These are phyloP conservation scores for Scomber scombrus DNA, from an alignment of 2,113 vertebrate species.

Conservation along the genomic window DNA sequence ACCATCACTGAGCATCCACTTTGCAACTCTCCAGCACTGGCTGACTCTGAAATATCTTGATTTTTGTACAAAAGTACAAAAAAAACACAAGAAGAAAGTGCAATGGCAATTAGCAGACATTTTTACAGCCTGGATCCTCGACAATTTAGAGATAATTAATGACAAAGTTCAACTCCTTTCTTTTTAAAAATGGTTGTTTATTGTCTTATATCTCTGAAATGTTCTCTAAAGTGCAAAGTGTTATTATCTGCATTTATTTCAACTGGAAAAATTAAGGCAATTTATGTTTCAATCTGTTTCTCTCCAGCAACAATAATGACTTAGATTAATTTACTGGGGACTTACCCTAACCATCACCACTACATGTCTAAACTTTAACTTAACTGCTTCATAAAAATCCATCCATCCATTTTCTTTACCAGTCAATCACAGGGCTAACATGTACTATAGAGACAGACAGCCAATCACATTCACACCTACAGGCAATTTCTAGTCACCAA, in stretches of 20 bases:
- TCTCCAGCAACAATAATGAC: neutral
- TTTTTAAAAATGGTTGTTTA: neutral
- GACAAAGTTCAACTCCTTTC: neutral
- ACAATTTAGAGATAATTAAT: neutral
- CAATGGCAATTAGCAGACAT: neutral
- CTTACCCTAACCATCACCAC: no score
- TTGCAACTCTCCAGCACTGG: neutral
- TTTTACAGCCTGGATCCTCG: conserved; percentile 1
- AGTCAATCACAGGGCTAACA: no score
- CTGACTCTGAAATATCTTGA: neutral
- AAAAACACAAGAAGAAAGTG: neutral
- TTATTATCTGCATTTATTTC: conserved; percentile 5
- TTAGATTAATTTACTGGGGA: no score
- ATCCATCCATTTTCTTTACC: no score
- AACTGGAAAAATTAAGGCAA: neutral
- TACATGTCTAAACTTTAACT: no score
- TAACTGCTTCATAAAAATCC: conserved; percentile 4
- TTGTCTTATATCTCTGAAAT: neutral
- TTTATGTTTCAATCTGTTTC: neutral
- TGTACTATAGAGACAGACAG: no score
- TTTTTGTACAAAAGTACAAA: neutral
- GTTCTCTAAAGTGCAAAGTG: neutral
- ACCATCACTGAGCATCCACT: neutral
- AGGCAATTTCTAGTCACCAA: no score
- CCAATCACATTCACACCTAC: no score